phyloP scores from a whole-genome alignment of 1,140 invertebrate genomes.

The Drosophila sturtevanti region DNA sequence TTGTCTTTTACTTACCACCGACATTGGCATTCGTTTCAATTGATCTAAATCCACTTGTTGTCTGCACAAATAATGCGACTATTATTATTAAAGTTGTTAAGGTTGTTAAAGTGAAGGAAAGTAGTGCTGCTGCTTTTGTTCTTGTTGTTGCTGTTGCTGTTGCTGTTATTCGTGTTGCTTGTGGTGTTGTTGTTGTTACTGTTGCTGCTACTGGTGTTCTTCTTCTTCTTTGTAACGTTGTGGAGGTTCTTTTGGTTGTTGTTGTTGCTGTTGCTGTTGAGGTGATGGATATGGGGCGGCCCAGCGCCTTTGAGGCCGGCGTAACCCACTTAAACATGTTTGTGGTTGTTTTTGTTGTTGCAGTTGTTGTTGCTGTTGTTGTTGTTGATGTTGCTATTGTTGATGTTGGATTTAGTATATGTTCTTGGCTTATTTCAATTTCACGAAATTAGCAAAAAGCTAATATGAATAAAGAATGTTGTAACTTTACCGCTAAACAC shows the following conservation, averaged over 20 bases:
- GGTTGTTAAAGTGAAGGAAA: slow-evolving; percentile 77
- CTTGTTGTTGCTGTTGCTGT: slow-evolving; percentile 34
- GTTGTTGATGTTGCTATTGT: slow-evolving; percentile 28
- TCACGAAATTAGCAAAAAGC: slow-evolving; percentile 47
- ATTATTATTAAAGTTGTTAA: slow-evolving; percentile 80
- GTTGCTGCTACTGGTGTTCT: slow-evolving; percentile 26
- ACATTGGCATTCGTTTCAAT: slow-evolving; percentile 79
- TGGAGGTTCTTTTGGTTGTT: slow-evolving; percentile 14
- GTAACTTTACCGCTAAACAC: slow-evolving; percentile 57
- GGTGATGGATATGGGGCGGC: slow-evolving; percentile 43
- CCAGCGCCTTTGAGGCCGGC: slow-evolving; percentile 58
- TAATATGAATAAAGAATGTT: slow-evolving; percentile 34
- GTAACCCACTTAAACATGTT: slow-evolving; percentile 82
- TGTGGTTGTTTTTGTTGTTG: slow-evolving; percentile 28
- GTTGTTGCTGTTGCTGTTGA: slow-evolving; percentile 35
- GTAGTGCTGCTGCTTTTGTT: slow-evolving; percentile 57
- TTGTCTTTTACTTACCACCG: slow-evolving; percentile 74
- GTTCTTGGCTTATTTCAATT: slow-evolving; percentile 35
- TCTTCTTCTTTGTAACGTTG: no score
- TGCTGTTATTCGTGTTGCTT: slow-evolving; percentile 28
- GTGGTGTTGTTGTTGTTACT: slow-evolving; percentile 25
- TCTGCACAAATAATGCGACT: slow-evolving; percentile 77
- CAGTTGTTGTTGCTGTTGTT: slow-evolving; percentile 14
- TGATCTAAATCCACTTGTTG: slow-evolving; percentile 82
- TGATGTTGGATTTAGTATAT: slow-evolving; percentile 42